Percentiles rank a stretch among this genome's conserved stretches.
Conservation (phyloP, 1,140 invertebrate species). For the Lucilia sericata region DNA sequence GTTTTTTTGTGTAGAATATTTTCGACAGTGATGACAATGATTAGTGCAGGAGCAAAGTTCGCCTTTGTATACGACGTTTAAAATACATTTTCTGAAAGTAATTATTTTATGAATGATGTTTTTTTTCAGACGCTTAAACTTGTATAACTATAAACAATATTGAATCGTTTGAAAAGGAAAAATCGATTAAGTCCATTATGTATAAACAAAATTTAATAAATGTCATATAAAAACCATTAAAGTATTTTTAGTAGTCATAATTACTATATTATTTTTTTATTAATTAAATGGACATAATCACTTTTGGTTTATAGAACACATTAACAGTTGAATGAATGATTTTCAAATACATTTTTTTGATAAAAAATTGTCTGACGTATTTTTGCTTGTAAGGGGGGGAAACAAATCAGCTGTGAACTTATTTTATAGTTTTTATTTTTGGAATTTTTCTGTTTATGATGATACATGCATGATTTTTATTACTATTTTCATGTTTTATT, state of each 20-base stretch:
- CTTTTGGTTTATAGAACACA: too few species aligned
- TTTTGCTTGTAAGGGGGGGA: too few species aligned
- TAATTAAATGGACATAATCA: too few species aligned
- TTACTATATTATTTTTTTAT: too few species aligned
- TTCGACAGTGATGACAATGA: too few species aligned
- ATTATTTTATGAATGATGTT: slow-evolving; percentile 7
- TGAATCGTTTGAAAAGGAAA: not conserved
- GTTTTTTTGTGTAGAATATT: not conserved
- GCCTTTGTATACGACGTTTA: not conserved
- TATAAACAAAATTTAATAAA: not conserved
- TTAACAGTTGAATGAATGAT: too few species aligned
- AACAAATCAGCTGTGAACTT: too few species aligned
- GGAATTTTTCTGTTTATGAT: not conserved
- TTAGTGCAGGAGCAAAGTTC: not conserved
- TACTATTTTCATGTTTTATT: not conserved
- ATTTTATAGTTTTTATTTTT: too few species aligned
- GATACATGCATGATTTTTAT: not conserved
- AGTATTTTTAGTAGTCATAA: too few species aligned
- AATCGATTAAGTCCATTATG: not conserved
- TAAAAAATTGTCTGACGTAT: too few species aligned
- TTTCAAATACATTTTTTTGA: too few species aligned
- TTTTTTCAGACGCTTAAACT: not conserved
- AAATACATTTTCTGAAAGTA: not conserved
- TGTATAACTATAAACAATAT: not conserved
- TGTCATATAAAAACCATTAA: too few species aligned